Evolutionary conservation across 1,140 invertebrate species (phyloP).

Genomic region (Hypsibius dujardini): DNA sequence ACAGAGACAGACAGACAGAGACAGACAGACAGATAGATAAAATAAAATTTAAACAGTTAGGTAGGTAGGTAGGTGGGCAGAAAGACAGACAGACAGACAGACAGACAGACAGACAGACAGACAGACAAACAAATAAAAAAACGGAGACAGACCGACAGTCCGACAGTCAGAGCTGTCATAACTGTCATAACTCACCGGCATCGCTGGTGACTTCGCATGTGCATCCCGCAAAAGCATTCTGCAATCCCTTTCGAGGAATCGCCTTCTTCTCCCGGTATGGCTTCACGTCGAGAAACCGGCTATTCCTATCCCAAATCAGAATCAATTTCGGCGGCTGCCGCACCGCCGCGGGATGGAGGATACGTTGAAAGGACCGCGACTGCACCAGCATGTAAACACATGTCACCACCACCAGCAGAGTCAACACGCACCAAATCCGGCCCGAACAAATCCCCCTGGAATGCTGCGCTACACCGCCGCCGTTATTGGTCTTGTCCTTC

Average conservation of each 20-base stretch:
- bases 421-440: neutral
- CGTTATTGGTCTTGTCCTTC: slow-evolving; percentile 2
- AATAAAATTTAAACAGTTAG: too few species aligned
- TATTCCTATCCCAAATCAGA: neutral
- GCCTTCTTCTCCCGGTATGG: neutral
- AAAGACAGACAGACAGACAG: too few species aligned
- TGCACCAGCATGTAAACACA: neutral
- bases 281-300: neutral
- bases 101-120: too few species aligned
- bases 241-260: neutral
- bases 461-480: neutral
- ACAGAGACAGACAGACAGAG: too few species aligned
- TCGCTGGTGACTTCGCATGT: neutral
- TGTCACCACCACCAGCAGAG: neutral
- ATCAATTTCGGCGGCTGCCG: neutral
- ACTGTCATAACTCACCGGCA: neutral
- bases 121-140: too few species aligned
- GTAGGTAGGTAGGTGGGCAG: too few species aligned
- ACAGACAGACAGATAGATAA: too few species aligned
- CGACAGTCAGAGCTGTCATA: too few species aligned
- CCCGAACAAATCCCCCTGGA: neutral
- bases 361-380: neutral
- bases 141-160: too few species aligned
- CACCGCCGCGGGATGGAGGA: neutral
- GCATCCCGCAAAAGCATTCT: neutral